A percentile compares a stretch with the other conserved stretches of the same genome.
Conservation (phyloP, 2,797 vertebrate species). For the Peromyscus aztecus region DNA sequence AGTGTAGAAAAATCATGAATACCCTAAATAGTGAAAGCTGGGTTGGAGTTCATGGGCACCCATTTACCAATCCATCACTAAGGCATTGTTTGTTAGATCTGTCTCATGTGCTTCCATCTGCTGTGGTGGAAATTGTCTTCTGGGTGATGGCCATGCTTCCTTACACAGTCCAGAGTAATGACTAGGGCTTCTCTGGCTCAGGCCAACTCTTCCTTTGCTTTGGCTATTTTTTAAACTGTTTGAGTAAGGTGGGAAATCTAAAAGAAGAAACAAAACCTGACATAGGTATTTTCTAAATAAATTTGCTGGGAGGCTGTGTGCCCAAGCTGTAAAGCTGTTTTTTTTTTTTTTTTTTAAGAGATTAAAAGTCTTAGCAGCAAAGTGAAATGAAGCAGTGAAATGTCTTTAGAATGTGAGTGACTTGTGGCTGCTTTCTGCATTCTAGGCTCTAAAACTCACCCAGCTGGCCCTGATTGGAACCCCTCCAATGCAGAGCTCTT, state of each 20-base stretch:
- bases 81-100: fast-evolving
- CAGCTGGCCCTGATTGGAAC: slow-evolving; percentile 86
- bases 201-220: neutral
- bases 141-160: neutral
- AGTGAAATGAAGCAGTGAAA: neutral
- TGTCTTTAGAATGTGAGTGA: neutral
- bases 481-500: slow-evolving; percentile 83
- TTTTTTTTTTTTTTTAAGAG: neutral
- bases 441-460: slow-evolving; percentile 82
- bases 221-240: neutral
- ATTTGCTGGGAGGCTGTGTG: neutral
- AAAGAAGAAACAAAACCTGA: neutral
- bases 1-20: neutral
- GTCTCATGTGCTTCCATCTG: fast-evolving
- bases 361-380: neutral
- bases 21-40: neutral
- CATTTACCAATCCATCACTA: fast-evolving
- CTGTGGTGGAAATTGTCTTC: neutral
- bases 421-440: slow-evolving; percentile 32
- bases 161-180: neutral
- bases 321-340: slow-evolving; percentile 1
- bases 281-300: neutral
- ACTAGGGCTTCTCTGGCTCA: neutral
- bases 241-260: neutral
- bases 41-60: neutral